These are phyloP conservation scores for Drosophila leonis DNA, from an alignment of 2,888 invertebrate genomes.

Conservation along the genomic window DNA sequence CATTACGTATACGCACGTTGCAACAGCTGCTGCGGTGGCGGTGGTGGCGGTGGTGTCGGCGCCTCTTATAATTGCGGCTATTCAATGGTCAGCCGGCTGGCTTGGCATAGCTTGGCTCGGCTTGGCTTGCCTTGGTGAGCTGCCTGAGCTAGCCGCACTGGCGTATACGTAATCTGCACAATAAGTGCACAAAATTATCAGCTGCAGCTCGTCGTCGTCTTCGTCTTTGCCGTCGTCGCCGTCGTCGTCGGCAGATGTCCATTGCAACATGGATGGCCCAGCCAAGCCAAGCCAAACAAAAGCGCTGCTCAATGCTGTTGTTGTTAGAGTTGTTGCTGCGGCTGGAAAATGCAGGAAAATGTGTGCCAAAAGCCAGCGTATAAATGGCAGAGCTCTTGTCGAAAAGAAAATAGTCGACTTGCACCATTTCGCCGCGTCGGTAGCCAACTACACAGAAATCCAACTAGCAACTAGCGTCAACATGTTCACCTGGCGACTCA, in stretches of 20 bases:
- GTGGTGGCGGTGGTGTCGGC: conserved; percentile 20
- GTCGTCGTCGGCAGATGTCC: conserved; percentile 72
- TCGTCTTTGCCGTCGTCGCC: conserved; percentile 16
- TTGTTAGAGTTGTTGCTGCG: conserved; percentile 29
- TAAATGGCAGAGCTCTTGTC: conserved; percentile 59
- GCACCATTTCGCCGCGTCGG: conserved; percentile 76
- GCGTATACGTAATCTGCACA: conserved; percentile 70
- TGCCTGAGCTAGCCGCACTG: conserved; percentile 18
- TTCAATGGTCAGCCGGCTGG: conserved; percentile 50
- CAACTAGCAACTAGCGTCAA: not conserved
- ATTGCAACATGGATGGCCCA: conserved; percentile 71
- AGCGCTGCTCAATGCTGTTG: conserved; percentile 44
- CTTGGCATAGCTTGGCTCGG: conserved; percentile 10
- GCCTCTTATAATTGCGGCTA: conserved; percentile 59
- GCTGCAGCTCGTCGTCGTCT: conserved; percentile 47
- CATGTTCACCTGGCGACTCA: conserved; percentile 57
- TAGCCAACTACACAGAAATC: conserved; percentile 23
- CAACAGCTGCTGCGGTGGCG: conserved; percentile 41
- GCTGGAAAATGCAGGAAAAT: conserved; percentile 76
- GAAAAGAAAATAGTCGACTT: conserved; percentile 79
- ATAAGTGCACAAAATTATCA: conserved; percentile 77
- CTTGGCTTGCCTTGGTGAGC: conserved; percentile 35
- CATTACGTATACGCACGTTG: conserved; percentile 80
- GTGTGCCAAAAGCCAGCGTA: conserved; percentile 62
- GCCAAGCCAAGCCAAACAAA: conserved; percentile 70